A percentile compares a stretch with the other conserved stretches of the same genome.
Evolutionary conservation across 2,888 invertebrate genomes (phyloP).

Genomic region (Andricus quercusramuli): DNA sequence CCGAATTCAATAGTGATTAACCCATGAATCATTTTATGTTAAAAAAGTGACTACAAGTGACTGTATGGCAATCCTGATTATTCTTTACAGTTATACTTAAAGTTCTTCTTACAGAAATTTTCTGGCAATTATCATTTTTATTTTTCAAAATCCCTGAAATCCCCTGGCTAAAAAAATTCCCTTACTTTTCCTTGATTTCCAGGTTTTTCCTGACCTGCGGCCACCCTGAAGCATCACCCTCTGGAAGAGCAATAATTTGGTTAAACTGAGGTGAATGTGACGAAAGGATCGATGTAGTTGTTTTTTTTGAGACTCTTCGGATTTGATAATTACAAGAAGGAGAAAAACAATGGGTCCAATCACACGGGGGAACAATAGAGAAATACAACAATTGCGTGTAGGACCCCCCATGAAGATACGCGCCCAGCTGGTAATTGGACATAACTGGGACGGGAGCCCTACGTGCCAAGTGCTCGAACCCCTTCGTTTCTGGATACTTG

Average conservation of each 20-base stretch:
- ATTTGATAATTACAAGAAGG: conserved; percentile 71
- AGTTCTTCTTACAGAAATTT: no score
- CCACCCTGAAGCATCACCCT: background rate
- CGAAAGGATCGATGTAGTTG: background rate
- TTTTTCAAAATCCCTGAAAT: no score
- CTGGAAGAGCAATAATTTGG: background rate
- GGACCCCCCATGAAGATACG: conserved; percentile 77
- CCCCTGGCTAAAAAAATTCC: no score
- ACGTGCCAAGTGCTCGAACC: conserved; percentile 77
- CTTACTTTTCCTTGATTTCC: no score
- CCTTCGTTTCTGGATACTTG: conserved; percentile 71
- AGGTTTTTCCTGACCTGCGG: no score
- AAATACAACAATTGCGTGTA: conserved; percentile 77
- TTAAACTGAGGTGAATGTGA: background rate
- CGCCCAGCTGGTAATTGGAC: conserved; percentile 77
- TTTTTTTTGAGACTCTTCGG: conserved; percentile 47
- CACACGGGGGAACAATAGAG: conserved; percentile 74
- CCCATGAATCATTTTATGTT: no score
- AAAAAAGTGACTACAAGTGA: no score
- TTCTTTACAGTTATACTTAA: no score
- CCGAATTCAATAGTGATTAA: no score
- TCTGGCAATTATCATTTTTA: no score
- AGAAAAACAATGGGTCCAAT: conserved; percentile 76
- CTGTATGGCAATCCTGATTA: no score
- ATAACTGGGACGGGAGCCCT: conserved; percentile 67